Conservation (phyloP, 2,888 invertebrate genomes). For the Euspilapteryx auroguttella region DNA sequence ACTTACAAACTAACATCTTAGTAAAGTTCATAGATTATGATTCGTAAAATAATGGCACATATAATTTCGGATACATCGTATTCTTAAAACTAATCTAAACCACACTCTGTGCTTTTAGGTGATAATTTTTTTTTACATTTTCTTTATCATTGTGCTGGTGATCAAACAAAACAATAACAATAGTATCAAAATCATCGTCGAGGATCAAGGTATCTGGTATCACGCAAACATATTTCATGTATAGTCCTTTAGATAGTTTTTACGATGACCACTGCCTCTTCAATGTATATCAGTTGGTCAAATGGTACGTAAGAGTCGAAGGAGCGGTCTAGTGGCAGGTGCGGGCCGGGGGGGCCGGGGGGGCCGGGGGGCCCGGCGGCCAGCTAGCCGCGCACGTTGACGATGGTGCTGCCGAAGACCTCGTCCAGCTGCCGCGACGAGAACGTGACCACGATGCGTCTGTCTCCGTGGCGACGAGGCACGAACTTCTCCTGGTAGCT, state of each 20-base stretch:
- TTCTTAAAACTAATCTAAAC: too few species aligned
- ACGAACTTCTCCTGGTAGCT: constrained; percentile 63
- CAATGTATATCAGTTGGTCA: constrained; percentile 36
- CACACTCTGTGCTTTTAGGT: too few species aligned
- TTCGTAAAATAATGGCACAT: neutral
- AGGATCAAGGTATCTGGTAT: too few species aligned
- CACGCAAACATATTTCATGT: too few species aligned
- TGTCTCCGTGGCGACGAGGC: constrained; percentile 60
- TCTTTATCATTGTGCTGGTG: too few species aligned
- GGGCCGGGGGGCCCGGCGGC: constrained; percentile 40
- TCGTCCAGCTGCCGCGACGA: constrained; percentile 67
- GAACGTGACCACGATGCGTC: constrained; percentile 68
- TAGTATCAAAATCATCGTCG: too few species aligned
- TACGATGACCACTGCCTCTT: constrained; percentile 35
- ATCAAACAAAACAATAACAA: too few species aligned
- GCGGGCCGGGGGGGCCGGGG: constrained; percentile 29
- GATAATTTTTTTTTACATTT: too few species aligned
- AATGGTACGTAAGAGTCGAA: constrained; percentile 31
- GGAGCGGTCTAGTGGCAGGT: constrained; percentile 37
- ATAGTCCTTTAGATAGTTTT: too few species aligned
- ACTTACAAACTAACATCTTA: neutral
- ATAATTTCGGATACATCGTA: neutral
- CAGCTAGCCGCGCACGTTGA: constrained; percentile 57
- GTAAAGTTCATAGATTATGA: constrained; percentile 7
- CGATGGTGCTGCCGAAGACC: constrained; percentile 60